Evolutionary conservation across 2,113 vertebrate species (phyloP), one percentile per base, ranked within the genome.

Genomic region (Pelusios castaneus): DNA sequence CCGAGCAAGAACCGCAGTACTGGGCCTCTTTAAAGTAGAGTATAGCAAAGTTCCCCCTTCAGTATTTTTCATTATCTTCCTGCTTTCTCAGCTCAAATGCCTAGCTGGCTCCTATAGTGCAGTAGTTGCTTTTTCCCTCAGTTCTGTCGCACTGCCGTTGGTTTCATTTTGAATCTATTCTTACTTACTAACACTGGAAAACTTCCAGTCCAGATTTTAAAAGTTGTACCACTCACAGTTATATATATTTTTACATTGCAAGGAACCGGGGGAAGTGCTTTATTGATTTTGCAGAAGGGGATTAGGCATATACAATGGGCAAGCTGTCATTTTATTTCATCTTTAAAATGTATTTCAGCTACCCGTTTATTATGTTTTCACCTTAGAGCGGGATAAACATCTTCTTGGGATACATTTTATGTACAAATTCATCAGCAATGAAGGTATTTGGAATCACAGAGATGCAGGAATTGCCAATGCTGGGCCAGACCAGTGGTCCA

Each of bases 21-120:
- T 6, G 1, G 17, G 58, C 4, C 54, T 67, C 52, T 90, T 76
- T 43, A 83, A 88, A 7, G 16, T 91, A 75, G 75, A 88, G 43
- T 80, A 54, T 75, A 85, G 85, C 1, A 21, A 80, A 89, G 82
- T 76, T 34, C 93, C 22, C 73, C 58, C 77, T 89, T 84, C 91
- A 93, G 92, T 89, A 97, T 96, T 94, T 96, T 84, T 92, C 73
- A 45, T 94, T 49, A 70, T 49, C 47, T 88, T 94, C 79, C 73
- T 89, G 52, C 43, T 93, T 92, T 90, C 82, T 95, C 76, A 83
- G 95, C 79, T 67, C 81, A 82, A 84, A 94, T 85, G 73, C 81
- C 77, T 91, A 78, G 47, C 82, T 94, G 51, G 51, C 24, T 76
- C 73, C 41, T 21, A 45, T 29, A 25, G 22, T 27, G 43, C 13